Evolutionary conservation across 2,113 vertebrate genomes (phyloP).

Genomic region (Pygoscelis antarcticus): DNA sequence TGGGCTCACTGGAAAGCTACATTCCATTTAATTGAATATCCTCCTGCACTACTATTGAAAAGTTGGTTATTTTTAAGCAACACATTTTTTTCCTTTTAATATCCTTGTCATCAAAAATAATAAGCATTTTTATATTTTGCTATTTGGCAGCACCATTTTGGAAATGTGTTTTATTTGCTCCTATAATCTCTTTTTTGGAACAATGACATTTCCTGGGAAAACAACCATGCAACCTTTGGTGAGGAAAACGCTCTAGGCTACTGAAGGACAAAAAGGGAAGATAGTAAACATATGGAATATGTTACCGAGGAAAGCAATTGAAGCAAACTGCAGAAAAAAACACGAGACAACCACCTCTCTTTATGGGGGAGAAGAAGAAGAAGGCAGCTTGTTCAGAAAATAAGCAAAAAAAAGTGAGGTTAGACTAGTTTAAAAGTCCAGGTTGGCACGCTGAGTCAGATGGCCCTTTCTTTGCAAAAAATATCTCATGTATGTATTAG

Average conservation of each 20-base stretch:
- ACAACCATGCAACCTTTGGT: constrained; percentile 3
- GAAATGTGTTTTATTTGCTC: constrained; percentile 28
- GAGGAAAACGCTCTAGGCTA: not conserved
- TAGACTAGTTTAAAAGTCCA: constrained; percentile 6
- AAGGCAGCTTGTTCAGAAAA: not conserved
- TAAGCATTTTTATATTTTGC: constrained; percentile 1
- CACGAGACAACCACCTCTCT: constrained; percentile 28
- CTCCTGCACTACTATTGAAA: not conserved
- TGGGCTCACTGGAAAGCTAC: not conserved
- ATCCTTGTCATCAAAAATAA: constrained; percentile 33
- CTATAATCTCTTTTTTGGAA: constrained; percentile 8
- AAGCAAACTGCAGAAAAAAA: constrained; percentile 52
- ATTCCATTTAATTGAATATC: not conserved
- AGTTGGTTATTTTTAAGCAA: constrained; percentile 27
- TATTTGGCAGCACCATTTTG: constrained; percentile 16
- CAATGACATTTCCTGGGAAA: constrained; percentile 37
- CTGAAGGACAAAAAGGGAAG: not conserved
- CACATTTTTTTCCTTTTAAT: not conserved
- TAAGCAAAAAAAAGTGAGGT: not conserved
- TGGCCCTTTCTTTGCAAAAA: not conserved
- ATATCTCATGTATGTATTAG: not conserved
- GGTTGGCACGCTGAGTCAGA: not conserved
- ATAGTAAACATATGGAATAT: constrained; percentile 57
- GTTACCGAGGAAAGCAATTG: constrained; percentile 30
- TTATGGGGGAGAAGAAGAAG: not conserved